Percentiles rank a stretch among this genome's conserved stretches.
Evolutionary conservation across 2,888 invertebrate species (phyloP).

Genomic region (Mylabris sibirica): DNA sequence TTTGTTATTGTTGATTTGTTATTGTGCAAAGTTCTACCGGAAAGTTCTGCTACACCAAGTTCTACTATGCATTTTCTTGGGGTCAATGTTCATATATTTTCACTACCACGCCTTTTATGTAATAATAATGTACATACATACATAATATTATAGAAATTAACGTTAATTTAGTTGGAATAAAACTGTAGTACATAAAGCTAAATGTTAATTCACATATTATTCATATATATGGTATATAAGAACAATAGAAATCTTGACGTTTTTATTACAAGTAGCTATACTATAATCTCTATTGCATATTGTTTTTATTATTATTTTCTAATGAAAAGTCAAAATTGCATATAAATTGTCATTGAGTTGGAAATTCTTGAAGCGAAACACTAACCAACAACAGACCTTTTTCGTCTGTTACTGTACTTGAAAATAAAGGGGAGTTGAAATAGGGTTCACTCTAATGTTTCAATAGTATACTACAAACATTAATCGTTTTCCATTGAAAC

Average conservation of each 20-base stretch:
- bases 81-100: conserved; percentile 26
- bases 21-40: conserved; percentile 26
- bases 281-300: too few species aligned
- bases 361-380: too few species aligned
- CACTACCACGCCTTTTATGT: conserved; percentile 21
- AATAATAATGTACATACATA: conserved; percentile 9
- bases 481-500: too few species aligned
- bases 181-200: neutral
- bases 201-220: neutral
- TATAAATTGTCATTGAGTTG: too few species aligned
- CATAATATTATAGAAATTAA: conserved; percentile 16
- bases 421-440: too few species aligned
- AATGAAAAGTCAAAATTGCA: too few species aligned
- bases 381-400: too few species aligned
- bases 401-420: too few species aligned
- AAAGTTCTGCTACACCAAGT: conserved; percentile 24
- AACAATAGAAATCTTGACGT: neutral
- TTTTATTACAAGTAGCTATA: too few species aligned
- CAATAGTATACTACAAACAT: too few species aligned
- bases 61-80: conserved; percentile 24
- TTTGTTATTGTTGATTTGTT: conserved; percentile 10
- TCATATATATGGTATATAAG: neutral
- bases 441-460: too few species aligned
- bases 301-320: too few species aligned
- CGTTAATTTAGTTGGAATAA: conserved; percentile 18